Percentiles rank a stretch among this genome's conserved stretches.
These are phyloP conservation scores for Toxonevra muliebris DNA, from an alignment of 2,888 invertebrate genomes.

Conservation along the genomic window DNA sequence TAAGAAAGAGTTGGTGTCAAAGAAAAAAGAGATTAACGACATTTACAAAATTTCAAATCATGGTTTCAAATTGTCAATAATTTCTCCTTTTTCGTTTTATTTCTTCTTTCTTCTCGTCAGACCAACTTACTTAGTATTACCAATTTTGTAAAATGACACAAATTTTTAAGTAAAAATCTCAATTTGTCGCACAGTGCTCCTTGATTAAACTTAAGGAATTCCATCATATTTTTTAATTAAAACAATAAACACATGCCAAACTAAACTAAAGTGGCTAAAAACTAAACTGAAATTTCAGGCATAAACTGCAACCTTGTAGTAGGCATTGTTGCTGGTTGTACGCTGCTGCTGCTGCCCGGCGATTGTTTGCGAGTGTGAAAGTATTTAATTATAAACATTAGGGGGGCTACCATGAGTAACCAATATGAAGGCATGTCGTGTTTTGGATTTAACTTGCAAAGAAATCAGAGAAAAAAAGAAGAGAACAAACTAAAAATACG, in stretches of 20 bases:
- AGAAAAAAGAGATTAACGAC: no score
- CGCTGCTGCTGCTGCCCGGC: slow-evolving; percentile 11
- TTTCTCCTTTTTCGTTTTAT: no score
- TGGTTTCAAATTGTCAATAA: no score
- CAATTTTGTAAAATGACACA: not conserved
- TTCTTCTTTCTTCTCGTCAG: no score
- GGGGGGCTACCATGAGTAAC: slow-evolving; percentile 52
- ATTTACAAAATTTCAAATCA: no score
- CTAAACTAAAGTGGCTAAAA: slow-evolving; percentile 11
- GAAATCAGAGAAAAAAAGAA: slow-evolving; percentile 51
- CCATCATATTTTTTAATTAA: slow-evolving; percentile 20
- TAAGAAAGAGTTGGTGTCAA: no score
- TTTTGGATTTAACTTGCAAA: slow-evolving; percentile 46
- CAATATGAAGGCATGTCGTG: no score
- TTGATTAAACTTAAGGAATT: no score
- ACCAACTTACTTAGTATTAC: not conserved
- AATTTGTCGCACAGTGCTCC: slow-evolving; percentile 18
- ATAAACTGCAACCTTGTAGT: no score
- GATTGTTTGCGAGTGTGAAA: slow-evolving; percentile 66
- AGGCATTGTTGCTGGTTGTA: no score
- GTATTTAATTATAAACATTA: slow-evolving; percentile 63
- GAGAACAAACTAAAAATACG: not conserved
- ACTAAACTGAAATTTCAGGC: not conserved
- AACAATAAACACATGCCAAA: slow-evolving; percentile 28
- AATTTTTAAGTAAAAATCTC: slow-evolving; percentile 30